Percentiles rank a stretch among this genome's conserved stretches.
phyloP scores from a whole-genome alignment of 1,140 invertebrate genomes.

The Aphidius ervi region DNA sequence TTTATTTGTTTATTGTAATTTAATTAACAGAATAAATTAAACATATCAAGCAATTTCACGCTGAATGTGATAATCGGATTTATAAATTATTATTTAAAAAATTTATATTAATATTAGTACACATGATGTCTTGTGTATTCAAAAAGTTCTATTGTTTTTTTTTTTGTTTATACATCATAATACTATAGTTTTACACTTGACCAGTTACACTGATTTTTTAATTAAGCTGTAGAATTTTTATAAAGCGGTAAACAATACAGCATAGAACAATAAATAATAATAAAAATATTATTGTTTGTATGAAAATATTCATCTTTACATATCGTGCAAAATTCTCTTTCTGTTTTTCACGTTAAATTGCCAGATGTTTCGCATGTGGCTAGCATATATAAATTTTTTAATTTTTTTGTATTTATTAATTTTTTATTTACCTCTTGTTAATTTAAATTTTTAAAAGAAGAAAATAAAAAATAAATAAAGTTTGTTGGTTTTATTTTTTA shows the following conservation, averaged over 20 bases:
- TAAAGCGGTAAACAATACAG: too few species aligned
- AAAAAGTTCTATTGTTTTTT: slow-evolving; percentile 12
- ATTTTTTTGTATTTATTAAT: neutral
- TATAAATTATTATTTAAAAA: neutral
- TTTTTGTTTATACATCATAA: slow-evolving; percentile 9
- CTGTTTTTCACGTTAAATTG: slow-evolving; percentile 41
- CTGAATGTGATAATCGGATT: too few species aligned
- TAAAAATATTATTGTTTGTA: slow-evolving; percentile 11
- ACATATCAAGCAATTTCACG: too few species aligned
- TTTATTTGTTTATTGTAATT: too few species aligned
- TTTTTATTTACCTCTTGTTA: too few species aligned
- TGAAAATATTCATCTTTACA: slow-evolving; percentile 48
- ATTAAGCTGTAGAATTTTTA: slow-evolving; percentile 33
- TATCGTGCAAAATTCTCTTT: slow-evolving; percentile 39
- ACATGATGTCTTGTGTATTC: neutral
- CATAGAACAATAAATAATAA: too few species aligned
- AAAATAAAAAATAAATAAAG: neutral
- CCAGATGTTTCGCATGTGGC: slow-evolving; percentile 55
- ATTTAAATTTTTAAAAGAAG: neutral
- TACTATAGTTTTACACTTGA: slow-evolving; percentile 31
- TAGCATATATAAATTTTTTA: slow-evolving; percentile 16
- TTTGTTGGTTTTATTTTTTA: slow-evolving; percentile 23
- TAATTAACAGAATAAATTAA: too few species aligned
- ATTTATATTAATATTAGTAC: neutral
- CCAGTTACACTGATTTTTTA: slow-evolving; percentile 47